Evolutionary conservation across 1,140 invertebrate species (phyloP).

Genomic region (Dendrolimus punctatus): DNA sequence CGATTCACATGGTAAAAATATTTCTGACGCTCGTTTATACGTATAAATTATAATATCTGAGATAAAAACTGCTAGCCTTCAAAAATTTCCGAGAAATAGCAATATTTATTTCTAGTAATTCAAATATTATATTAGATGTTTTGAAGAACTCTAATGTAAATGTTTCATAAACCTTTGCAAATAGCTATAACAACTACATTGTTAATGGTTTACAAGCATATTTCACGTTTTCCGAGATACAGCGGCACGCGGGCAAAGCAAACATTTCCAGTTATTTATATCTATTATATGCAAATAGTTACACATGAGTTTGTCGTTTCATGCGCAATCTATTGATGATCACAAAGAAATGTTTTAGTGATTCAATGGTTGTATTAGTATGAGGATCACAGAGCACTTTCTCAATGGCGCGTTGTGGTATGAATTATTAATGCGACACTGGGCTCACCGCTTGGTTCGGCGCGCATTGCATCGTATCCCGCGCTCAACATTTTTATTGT

Average conservation of each 20-base stretch:
- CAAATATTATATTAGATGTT: no score
- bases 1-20: no score
- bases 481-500: slow-evolving; percentile 33
- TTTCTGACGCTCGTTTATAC: no score
- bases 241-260: background rate
- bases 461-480: slow-evolving; percentile 26
- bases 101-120: no score
- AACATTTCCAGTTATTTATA: slow-evolving; percentile 3
- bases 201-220: no score
- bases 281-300: slow-evolving; percentile 1
- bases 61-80: no score
- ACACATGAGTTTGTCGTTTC: slow-evolving; percentile 7
- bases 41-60: no score
- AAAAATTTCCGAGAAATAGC: no score
- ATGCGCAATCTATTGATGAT: slow-evolving; percentile 15
- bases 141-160: background rate
- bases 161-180: slow-evolving; percentile 5
- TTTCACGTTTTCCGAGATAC: background rate
- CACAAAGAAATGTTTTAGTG: slow-evolving; percentile 40
- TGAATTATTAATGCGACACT: slow-evolving; percentile 56
- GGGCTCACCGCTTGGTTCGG: slow-evolving; percentile 10
- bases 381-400: slow-evolving; percentile 64
- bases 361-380: slow-evolving; percentile 59
- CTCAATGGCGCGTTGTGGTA: slow-evolving; percentile 61
- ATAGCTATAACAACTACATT: background rate